phyloP scores from a whole-genome alignment of 2,888 invertebrate genomes.

The Machimus atricapillus region DNA sequence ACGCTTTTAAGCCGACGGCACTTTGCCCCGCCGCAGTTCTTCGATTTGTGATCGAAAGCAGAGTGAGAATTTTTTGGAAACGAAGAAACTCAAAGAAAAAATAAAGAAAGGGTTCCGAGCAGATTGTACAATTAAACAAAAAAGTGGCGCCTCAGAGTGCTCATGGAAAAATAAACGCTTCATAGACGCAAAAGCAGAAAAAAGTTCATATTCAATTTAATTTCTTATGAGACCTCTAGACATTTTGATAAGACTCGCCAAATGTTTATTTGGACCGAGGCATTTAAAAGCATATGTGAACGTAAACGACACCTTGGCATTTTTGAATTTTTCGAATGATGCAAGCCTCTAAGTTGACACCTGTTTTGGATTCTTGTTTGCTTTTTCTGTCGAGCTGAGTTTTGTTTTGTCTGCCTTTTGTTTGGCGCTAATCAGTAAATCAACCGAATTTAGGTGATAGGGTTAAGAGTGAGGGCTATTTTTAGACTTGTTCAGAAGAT shows the following conservation, averaged over 20 bases:
- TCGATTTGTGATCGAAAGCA: not conserved
- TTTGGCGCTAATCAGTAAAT: not conserved
- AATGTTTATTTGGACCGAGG: not conserved
- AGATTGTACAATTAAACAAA: conserved; percentile 42
- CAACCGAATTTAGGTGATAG: not conserved
- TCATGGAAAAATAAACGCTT: not conserved
- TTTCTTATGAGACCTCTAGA: not conserved
- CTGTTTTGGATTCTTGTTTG: not conserved
- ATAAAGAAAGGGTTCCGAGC: conserved; percentile 26
- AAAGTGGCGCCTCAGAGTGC: conserved; percentile 37
- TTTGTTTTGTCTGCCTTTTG: not conserved
- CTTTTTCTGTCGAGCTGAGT: not conserved
- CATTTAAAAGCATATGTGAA: not conserved
- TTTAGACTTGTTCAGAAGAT: not conserved
- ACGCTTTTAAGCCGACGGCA: conserved; percentile 1
- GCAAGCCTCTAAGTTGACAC: not conserved
- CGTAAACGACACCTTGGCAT: not conserved
- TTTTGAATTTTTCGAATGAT: not conserved
- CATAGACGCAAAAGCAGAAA: not conserved
- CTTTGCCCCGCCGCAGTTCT: not conserved
- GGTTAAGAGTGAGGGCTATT: not conserved
- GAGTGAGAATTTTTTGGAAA: not conserved
- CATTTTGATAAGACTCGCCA: not conserved
- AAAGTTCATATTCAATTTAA: not conserved
- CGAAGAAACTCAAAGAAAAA: not conserved